Base-by-base conservation (phyloP, 2,113 vertebrate genomes). In the Calyptommatus sinebrachiatus region DNA sequence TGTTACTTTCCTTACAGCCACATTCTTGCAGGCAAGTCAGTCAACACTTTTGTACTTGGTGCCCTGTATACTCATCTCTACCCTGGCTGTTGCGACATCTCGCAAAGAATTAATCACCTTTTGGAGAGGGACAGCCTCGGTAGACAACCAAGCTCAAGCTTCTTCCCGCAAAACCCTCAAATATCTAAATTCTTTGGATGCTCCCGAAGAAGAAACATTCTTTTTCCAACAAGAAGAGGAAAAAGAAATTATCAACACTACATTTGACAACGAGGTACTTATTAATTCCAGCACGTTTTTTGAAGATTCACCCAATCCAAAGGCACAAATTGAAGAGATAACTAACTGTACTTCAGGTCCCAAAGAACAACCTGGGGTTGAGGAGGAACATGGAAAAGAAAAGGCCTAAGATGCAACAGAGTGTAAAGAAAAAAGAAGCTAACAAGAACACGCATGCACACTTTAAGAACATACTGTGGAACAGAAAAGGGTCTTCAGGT, bases 11-110 rank as follows among this genome's bases (percentile, higher is more conserved):
- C 48, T 89, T 31, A 95, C 95, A 21, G 92, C 96, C 91, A 92
- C 93, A 24, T 48, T 97, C 90, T 96, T 92, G 91, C 89, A 96
- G 92, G 95, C 88, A 89, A 95, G 96, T 76, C 96, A 97, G 90
- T 96, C 97, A 7, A 96, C 96, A 68, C 86, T 97, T 86, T 95
- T 96, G 76, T 98, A 94, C 91, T 89, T 97, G 83, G 95, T 97
- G 87, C 95, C 96, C 81, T 96, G 96, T 89, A 96, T 96, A 75
- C 93, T 97, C 89, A 93, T 96, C 88, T 95, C 94, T 90, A 96
- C 96, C 91, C 92, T 97, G 77, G 76, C 86, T 4, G 93, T 95
- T 88, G 96, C 95, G 1, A 86, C 96, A 94, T 95, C 91, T 88
- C 88, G 94, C 88, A 94, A 89, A 77, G 95, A 97, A 87, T 83